phyloP scores from a whole-genome alignment of 2,888 invertebrate genomes.

The Drosophila falleni region DNA sequence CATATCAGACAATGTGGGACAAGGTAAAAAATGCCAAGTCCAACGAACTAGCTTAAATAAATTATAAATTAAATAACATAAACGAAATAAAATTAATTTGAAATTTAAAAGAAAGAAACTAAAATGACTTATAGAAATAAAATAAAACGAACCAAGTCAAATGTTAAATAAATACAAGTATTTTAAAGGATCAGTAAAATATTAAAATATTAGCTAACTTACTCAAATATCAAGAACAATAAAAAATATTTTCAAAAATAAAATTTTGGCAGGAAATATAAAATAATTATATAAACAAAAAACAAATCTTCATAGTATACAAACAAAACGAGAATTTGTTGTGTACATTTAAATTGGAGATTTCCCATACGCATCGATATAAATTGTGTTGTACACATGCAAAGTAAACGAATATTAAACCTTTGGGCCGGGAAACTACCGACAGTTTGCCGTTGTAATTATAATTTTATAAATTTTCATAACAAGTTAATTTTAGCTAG shows the following conservation, averaged over 20 bases:
- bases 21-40: neutral
- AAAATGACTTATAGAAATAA: no score
- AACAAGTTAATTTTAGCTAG: neutral
- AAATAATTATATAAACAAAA: neutral
- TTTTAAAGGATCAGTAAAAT: no score
- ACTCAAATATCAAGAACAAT: neutral
- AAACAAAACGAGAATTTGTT: neutral
- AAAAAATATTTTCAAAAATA: neutral
- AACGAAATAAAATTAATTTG: neutral
- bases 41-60: neutral
- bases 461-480: neutral
- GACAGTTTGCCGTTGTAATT: neutral
- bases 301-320: neutral
- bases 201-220: neutral
- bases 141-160: no score
- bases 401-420: neutral
- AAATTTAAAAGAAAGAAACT: neutral
- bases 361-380: neutral
- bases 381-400: neutral
- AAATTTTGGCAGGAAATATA: neutral
- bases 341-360: neutral
- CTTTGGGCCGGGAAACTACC: neutral
- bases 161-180: no score
- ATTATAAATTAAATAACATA: neutral
- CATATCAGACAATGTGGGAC: slow-evolving; percentile 19